Evolutionary conservation across 2,797 vertebrate genomes (phyloP), one percentile per base, ranked within the genome.

Genomic region (Sebastiscus tertius): DNA sequence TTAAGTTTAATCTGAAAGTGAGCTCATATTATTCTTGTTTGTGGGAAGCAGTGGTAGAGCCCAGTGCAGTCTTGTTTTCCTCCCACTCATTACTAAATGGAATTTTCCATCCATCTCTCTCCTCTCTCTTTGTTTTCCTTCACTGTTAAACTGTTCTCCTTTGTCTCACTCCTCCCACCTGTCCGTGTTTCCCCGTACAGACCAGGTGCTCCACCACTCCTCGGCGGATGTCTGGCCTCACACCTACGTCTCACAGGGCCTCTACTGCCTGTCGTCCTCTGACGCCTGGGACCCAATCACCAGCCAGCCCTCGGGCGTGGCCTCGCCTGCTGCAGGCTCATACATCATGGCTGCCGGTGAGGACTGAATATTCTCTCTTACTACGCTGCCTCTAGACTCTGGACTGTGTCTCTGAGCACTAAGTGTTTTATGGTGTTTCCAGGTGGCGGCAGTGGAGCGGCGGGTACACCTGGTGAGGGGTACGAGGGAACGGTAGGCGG

Each of bases 211-310:
- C 75, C 97, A 97, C 85, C 98, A 97, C 93, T 97, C 97, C 4
- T 97, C 98, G 76, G 97, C 97, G 2, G 98, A 99, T 1, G 97
- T 97, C 76, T 99, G 98, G 98, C 98, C 98, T 84, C 98, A 99
- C 90, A 98, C 98, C 74, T 99, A 99, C 10, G 97, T 99, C 91
- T 99, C 98, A 0, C 98, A 99, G 93, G 98, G 98, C 88, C 97
- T 99, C 90, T 99, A 99, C 93, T 99, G 98, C 89, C 96, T 99
- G 79, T 98, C 98, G 10, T 98, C 98, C 0, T 98, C 98, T 0
- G 98, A 99, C 5, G 98, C 96, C 72, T 99, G 98, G 98, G 98
- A 99, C 87, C 97, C 98, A 33, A 96, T 96, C 91, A 96, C 93
- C 91, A 99, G 97, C 7, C 97, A 99, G 91, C 97, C 98, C 72